Evolutionary conservation across 2,797 vertebrate genomes (phyloP).

Genomic region (Lophius americanus): DNA sequence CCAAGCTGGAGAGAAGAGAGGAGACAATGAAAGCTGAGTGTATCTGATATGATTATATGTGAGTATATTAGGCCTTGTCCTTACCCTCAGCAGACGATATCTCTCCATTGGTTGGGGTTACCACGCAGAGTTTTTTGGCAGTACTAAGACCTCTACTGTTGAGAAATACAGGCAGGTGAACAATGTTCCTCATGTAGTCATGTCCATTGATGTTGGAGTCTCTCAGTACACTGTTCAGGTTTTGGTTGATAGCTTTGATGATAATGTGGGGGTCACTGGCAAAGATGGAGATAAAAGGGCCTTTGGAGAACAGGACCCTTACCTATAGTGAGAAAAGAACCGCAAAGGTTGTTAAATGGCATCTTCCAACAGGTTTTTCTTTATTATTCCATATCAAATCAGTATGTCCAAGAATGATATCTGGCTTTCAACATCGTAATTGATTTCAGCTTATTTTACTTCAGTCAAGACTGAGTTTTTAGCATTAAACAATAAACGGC

Average conservation of each 20-base stretch:
- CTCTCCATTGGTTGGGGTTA: conserved; percentile 88
- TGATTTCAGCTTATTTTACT: too few relatives aligned
- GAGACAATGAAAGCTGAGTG: neutral
- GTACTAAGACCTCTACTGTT: conserved; percentile 93
- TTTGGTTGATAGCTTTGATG: conserved; percentile 99
- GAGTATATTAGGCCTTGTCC: neutral
- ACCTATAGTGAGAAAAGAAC: conserved; percentile 81
- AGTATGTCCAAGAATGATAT: neutral
- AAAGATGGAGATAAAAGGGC: conserved; percentile 98
- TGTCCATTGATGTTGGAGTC: conserved; percentile 99
- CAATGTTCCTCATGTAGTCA: conserved; percentile 98
- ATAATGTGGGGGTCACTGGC: conserved; percentile 99
- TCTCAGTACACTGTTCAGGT: conserved; percentile 95
- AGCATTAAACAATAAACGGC: conserved; percentile 14
- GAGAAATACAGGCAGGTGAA: conserved; percentile 96
- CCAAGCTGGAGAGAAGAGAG: conserved; percentile 77
- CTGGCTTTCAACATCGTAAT: too few relatives aligned
- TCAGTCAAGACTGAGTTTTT: too few relatives aligned
- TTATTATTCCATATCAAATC: conserved; percentile 15
- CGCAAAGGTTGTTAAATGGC: neutral
- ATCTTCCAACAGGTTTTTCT: neutral
- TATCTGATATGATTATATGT: neutral
- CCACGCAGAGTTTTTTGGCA: conserved; percentile 88
- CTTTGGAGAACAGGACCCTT: conserved; percentile 96
- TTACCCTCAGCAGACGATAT: conserved; percentile 86